Conservation (phyloP, 2,888 invertebrate genomes). For the Clitarchus hookeri region DNA sequence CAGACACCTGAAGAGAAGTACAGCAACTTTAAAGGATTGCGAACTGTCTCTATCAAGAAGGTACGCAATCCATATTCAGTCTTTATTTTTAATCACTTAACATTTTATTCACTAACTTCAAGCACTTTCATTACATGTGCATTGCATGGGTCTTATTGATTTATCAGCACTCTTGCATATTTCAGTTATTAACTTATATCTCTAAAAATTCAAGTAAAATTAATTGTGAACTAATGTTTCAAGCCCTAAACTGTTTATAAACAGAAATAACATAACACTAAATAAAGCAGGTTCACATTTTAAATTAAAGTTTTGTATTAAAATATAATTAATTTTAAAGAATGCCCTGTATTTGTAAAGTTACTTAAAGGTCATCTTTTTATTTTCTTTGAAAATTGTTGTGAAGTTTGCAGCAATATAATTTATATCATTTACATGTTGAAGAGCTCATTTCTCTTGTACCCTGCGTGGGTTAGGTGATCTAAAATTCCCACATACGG, state of each 20-base stretch:
- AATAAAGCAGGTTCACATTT: not conserved
- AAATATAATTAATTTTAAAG: not conserved
- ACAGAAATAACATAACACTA: not conserved
- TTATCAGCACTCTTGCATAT: not conserved
- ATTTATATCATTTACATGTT: not conserved
- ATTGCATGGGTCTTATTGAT: conserved; percentile 19
- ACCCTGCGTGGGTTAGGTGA: not conserved
- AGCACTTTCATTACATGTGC: conserved; percentile 1
- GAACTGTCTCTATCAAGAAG: conserved; percentile 83
- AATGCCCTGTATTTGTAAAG: not conserved
- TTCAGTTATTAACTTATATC: not conserved
- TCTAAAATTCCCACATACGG: not conserved
- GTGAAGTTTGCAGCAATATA: not conserved
- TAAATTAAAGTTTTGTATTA: not conserved
- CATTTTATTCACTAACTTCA: not conserved
- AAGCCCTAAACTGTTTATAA: not conserved
- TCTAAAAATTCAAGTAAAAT: not conserved
- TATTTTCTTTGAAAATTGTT: not conserved
- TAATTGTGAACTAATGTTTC: not conserved
- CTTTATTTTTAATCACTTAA: not conserved
- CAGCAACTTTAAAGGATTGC: conserved; percentile 76
- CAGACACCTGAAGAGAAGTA: conserved; percentile 73
- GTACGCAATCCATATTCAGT: conserved; percentile 55
- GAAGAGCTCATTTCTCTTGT: not conserved
- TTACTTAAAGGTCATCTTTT: not conserved